Evolutionary conservation across 2,888 invertebrate genomes (phyloP), one percentile per base, ranked within the genome.

Genomic region (Leistus spinibarbis): DNA sequence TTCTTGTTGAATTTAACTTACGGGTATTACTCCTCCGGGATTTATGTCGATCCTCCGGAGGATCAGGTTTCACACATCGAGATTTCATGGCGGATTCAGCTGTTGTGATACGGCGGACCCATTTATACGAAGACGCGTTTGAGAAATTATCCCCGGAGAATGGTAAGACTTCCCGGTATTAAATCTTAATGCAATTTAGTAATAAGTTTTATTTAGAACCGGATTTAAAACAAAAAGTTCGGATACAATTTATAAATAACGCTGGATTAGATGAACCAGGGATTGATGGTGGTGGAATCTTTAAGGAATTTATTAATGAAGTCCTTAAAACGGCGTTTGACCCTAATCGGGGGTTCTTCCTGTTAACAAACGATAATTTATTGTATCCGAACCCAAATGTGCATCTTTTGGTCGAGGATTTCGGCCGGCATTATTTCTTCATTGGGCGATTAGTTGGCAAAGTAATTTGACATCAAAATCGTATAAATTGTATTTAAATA

Each of bases 51-150:
- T 83, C 82, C 81, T 80, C 86, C 82, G 63, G 69, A 54, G 75
- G 75, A 27, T 79, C 86, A 80, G 79, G 82, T 3, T 83, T 83
- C 70, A 80, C 79, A 20, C 83, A 84, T 63, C 82, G 83, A 40
- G 85, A 86, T 67, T 83, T 85, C 76, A 78, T 83, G 70, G 80
- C 81, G 19, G 85, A 85, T 76, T 83, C 81, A 72, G 80, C 81
- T 2, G 89, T 96, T 53, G 91, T 92, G 27, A 93, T 96, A 5
- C 87, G 97, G 76, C 88, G 99, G 73, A 93, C 95, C 79, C 96
- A 97, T 86, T 88, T 99, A n/a, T 99, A 99, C 84, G 99, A 99
- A 86, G 99, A 99, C 86, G 96, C 99, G 0, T 98, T 96, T 83
- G 97, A 97, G 69, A 96, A 96, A 85, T 88, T 99, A 3, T 94